Conservation (phyloP, 2,888 invertebrate genomes). For the Calliphora vomitoria region DNA sequence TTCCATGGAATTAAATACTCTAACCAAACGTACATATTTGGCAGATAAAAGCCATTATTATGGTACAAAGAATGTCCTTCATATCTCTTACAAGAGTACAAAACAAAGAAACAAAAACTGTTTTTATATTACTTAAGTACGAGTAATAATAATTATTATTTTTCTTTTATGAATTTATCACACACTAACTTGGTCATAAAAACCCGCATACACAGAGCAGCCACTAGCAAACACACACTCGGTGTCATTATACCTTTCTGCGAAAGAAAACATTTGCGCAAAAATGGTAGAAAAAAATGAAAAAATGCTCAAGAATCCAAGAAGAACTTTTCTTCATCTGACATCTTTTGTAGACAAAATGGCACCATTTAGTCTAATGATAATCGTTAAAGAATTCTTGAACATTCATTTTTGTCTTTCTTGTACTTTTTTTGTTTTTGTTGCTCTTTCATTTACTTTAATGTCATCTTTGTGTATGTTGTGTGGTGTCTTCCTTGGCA, state of each 20-base stretch:
- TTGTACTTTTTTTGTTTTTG: too few species aligned
- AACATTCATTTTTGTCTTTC: conserved; percentile 29
- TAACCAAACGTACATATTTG: conserved; percentile 3
- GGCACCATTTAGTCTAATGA: conserved; percentile 71
- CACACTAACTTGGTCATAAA: conserved; percentile 39
- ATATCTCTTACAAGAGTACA: conserved; percentile 4
- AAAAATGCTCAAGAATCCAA: conserved; percentile 7
- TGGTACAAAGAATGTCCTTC: conserved; percentile 39
- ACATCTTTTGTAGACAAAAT: conserved; percentile 66
- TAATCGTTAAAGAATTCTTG: conserved; percentile 62
- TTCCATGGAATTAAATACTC: conserved; percentile 19
- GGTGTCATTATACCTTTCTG: conserved; percentile 37
- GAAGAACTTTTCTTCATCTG: conserved; percentile 47
- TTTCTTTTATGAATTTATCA: conserved; percentile 39
- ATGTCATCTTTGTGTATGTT: conserved; percentile 20
- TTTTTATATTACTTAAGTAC: conserved; percentile 1
- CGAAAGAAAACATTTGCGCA: conserved; percentile 12
- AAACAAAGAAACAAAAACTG: background rate
- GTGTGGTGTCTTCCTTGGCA: conserved; percentile 4
- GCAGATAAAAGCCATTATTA: conserved; percentile 32
- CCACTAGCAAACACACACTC: background rate
- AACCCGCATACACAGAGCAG: background rate
- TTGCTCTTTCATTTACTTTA: background rate
- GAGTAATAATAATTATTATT: conserved; percentile 30
- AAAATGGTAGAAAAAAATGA: background rate